Base-by-base conservation (phyloP, 2,113 vertebrate species). In the Python bivittatus region DNA sequence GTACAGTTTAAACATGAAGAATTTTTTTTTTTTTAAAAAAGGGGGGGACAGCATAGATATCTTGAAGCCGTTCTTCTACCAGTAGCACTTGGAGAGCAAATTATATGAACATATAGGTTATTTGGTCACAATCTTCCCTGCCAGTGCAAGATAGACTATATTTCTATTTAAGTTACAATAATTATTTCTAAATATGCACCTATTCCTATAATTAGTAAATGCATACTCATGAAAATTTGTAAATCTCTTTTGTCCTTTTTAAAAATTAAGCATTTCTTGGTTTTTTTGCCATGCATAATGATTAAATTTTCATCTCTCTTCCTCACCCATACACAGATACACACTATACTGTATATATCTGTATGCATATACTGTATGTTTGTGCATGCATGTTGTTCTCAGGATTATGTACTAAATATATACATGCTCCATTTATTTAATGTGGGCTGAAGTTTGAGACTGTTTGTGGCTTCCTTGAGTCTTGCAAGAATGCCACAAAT, bases 401-500 rank as follows among this genome's bases (percentile, higher is more conserved):
- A 84, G 57, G 90, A 56, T 1, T 53, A 83, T 95, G 95, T 94
- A 88, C 89, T 95, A 88, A 91, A 91, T 86, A 92, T 12, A 90
- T 88, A 91, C 57, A 88, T 27, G 84, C 89, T 93, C 1, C 84
- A 93, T 88, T 86, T 95, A 91, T 92, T 94, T 94, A 86, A 64
- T 93, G 92, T 61, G 44, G 44, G 44, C 52, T 60, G 22, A 53
- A 92, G 60, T 72, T 91, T 95, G 90, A 85, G 33, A 91, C 83
- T 60, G 93, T 93, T 95, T 48, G 25, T 85, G 44, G 42, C 91
- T 94, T 95, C 48, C 17, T 38, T 64, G 88, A 91, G 90, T 88
- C 83, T 93, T 72, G 79, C 38, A 93, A 60, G 95, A 92, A 92
- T 64, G 86, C 33, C 68, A 93, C 61, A 93, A 96, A 93, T 93